phyloP scores from a whole-genome alignment of 2,888 invertebrate species.

The Fissipunctia ypsillon region DNA sequence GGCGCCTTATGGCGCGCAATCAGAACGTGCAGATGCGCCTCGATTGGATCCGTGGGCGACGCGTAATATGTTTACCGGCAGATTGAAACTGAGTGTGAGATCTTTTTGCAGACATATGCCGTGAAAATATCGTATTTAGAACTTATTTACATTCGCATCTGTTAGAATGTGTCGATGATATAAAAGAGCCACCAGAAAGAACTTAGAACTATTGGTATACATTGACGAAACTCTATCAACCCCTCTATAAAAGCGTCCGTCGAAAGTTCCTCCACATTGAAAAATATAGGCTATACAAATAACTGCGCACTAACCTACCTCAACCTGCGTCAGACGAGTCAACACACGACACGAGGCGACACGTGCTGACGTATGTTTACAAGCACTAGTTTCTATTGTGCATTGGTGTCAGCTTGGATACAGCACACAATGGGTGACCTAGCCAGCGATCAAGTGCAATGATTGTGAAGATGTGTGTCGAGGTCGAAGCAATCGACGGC shows the following conservation, averaged over 20 bases:
- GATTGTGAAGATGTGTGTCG: constrained; percentile 43
- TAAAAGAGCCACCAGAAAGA: neutral
- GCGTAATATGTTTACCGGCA: constrained; percentile 65
- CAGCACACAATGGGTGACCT: constrained; percentile 36
- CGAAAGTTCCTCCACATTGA: neutral
- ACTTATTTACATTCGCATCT: constrained; percentile 46
- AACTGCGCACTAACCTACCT: constrained; percentile 19
- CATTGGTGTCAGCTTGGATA: constrained; percentile 12
- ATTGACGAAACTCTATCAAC: neutral
- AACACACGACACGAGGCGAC: neutral
- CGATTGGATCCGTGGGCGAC: constrained; percentile 76
- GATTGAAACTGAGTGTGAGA: constrained; percentile 47
- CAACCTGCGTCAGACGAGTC: constrained; percentile 1
- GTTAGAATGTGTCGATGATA: constrained; percentile 12
- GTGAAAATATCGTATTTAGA: constrained; percentile 34
- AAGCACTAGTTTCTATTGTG: constrained; percentile 14
- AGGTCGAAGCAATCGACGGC: constrained; percentile 30
- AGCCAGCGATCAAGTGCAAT: constrained; percentile 50
- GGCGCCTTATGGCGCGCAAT: constrained; percentile 85
- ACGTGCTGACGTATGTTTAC: constrained; percentile 1
- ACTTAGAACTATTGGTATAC: neutral
- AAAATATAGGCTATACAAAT: neutral
- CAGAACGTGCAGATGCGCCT: constrained; percentile 83
- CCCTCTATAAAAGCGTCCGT: neutral
- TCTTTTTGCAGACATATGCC: constrained; percentile 48